Base-by-base conservation (phyloP, 1,140 invertebrate species). In the Lycorma delicatula region DNA sequence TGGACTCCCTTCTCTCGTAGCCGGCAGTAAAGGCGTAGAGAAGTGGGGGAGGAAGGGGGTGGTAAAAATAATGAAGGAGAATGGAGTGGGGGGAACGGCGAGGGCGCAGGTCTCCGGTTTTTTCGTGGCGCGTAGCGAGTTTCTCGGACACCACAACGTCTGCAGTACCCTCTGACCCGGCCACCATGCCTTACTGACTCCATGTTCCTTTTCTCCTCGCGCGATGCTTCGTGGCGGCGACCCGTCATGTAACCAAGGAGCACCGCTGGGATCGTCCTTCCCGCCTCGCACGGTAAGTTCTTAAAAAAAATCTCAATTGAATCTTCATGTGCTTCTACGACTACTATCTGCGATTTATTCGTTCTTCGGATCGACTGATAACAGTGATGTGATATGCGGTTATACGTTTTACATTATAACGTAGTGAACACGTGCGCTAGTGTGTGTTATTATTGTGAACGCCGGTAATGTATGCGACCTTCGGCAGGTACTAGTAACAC, bases 1-100 rank as follows among this genome's bases (percentile, higher is more conserved):
- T 20, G 47, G 47, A 6, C 18, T 46, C 25, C 27, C 49, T 13
- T 22, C 22, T 41, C 54, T 31, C 54, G 36, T 27, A 31, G 27
- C 54, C 44, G 25, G 34, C 44, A 44, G 27, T 27, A 38, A 18
- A 51, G 52, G 56, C 56, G 47, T 31, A 38, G 56, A 46, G 56
- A 31, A 23, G 28, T 31, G 22, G 41, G 3, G 20, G 54, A 44
- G 36, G 44, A 23, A 13, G 25, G 56, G 28, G 56, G 47, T 22
- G 44, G 56, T 26, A 36, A 49, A 50, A 57, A 57, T 50, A 57
- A 36, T 31, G 47, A 57, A 50, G 56, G 36, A 50, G 56, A 57
- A 47, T 48, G 29, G 31, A 29, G 22, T 16, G 25, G 41, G 16
- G 29, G 44, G 27, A 44, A 44, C 46, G 48, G 47, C 56, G 47